These are phyloP conservation scores for Agrochola litura DNA, from an alignment of 2,888 invertebrate genomes.

Conservation along the genomic window DNA sequence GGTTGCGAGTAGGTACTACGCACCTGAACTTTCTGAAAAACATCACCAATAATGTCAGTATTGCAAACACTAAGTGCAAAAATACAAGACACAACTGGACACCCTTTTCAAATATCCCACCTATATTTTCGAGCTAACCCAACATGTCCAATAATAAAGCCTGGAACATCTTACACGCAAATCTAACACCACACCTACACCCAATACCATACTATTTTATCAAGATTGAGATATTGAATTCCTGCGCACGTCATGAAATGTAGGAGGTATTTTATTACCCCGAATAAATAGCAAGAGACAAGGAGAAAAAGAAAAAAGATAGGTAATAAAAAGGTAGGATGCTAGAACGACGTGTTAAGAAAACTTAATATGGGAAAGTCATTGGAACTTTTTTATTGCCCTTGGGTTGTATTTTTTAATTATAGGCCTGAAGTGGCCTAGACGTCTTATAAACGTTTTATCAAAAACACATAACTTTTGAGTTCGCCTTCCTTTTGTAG, in stretches of 20 bases:
- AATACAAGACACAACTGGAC: no score
- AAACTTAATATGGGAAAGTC: conserved; percentile 47
- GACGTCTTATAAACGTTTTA: background rate
- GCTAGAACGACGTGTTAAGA: conserved; percentile 62
- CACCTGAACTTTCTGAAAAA: no score
- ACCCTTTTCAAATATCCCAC: conserved; percentile 7
- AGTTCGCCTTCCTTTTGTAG: background rate
- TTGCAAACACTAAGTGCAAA: no score
- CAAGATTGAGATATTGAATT: conserved; percentile 72
- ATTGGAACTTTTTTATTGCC: conserved; percentile 21
- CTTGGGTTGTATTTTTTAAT: conserved; percentile 8
- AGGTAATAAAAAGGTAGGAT: conserved; percentile 50
- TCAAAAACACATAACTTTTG: background rate
- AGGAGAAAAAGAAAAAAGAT: conserved; percentile 55
- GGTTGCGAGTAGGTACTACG: background rate
- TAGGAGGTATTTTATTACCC: conserved; percentile 68
- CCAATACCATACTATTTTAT: conserved; percentile 59
- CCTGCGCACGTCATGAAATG: conserved; percentile 66
- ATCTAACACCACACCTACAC: conserved; percentile 43
- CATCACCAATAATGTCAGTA: background rate
- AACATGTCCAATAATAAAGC: conserved; percentile 46
- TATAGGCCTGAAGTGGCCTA: background rate
- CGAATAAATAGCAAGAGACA: conserved; percentile 67
- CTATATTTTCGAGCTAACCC: conserved; percentile 7
- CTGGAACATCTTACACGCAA: conserved; percentile 47